Percentiles rank a stretch among this genome's conserved stretches.
Conservation (phyloP, 2,113 vertebrate species). For the Pycnonotus jocosus region DNA sequence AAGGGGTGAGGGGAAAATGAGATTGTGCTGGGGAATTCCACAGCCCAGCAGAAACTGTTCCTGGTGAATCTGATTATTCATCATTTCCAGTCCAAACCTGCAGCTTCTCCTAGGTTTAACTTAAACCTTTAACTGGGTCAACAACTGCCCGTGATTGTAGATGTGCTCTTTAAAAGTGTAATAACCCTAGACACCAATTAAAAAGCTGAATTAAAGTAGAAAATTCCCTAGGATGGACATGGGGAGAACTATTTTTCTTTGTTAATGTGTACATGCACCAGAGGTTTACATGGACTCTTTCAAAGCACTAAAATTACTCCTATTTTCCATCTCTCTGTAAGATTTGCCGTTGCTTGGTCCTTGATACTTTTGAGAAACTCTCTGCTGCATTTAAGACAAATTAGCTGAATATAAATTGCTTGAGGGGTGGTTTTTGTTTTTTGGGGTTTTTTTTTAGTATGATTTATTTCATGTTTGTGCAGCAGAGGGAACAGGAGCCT, state of each 20-base stretch:
- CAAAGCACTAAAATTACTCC: neutral
- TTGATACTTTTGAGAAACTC: neutral
- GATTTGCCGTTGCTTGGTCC: neutral
- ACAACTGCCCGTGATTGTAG: neutral
- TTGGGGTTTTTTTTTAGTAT: neutral
- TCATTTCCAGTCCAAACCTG: neutral
- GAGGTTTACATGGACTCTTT: neutral
- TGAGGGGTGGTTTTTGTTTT: rapidly evolving
- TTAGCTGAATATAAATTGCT: neutral
- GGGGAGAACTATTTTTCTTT: neutral
- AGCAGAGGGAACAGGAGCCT: neutral
- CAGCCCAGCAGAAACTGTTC: neutral
- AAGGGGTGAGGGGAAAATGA: rapidly evolving
- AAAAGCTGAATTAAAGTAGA: neutral
- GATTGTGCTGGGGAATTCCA: neutral
- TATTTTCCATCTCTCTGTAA: neutral
- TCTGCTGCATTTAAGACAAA: neutral
- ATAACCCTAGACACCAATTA: neutral
- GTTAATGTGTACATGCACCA: neutral
- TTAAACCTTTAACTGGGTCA: neutral
- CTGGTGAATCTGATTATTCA: neutral
- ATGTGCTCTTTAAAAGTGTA: neutral
- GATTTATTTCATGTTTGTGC: neutral
- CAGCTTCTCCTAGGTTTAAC: neutral
- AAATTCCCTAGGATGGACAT: neutral